Conservation (phyloP, 2,113 vertebrate species). For the Crotalus viridis region DNA sequence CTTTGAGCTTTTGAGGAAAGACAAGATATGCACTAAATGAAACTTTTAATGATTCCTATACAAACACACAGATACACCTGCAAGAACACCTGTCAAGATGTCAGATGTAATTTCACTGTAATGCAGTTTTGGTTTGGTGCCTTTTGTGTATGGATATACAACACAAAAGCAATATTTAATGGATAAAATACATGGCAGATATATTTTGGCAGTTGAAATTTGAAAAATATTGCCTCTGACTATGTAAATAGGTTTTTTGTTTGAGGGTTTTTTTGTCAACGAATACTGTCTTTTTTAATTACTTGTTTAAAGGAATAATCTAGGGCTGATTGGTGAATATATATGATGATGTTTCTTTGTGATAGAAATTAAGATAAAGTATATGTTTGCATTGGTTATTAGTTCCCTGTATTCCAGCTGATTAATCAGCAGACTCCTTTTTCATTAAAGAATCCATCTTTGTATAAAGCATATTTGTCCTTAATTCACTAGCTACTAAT, state of each 20-base stretch:
- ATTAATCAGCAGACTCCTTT: background rate
- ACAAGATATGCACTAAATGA: background rate
- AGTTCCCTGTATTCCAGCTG: background rate
- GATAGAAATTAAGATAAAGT: background rate
- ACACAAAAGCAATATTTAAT: background rate
- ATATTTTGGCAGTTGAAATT: background rate
- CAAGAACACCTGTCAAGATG: background rate
- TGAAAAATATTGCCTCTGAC: background rate
- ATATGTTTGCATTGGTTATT: background rate
- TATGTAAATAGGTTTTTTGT: background rate
- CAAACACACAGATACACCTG: background rate
- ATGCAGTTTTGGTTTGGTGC: background rate
- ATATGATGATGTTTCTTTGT: background rate
- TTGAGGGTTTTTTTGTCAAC: background rate
- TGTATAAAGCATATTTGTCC: background rate
- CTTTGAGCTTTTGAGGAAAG: background rate
- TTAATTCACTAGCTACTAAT: background rate
- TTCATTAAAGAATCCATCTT: background rate
- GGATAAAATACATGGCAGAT: background rate
- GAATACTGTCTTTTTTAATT: background rate
- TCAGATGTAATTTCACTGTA: background rate
- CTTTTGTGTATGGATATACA: background rate
- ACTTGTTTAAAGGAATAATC: background rate
- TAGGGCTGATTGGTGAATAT: background rate
- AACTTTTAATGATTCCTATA: background rate